Conservation (phyloP, 2,113 vertebrate genomes). For the Platycercus adscitus region DNA sequence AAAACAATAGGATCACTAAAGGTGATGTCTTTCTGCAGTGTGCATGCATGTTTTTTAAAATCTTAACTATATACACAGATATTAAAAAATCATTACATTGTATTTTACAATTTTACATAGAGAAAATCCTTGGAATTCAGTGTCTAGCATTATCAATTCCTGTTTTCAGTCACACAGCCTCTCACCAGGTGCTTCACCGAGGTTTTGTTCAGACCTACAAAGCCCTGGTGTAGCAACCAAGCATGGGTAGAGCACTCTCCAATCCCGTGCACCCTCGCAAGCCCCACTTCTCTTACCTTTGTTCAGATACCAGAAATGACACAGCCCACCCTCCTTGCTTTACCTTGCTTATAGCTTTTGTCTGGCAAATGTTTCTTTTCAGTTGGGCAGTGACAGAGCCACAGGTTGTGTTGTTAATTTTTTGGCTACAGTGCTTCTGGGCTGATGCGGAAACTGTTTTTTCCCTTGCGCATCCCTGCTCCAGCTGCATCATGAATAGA, state of each 20-base stretch:
- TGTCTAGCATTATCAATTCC: neutral
- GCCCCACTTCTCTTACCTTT: neutral
- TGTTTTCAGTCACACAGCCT: neutral
- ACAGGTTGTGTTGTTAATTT: neutral
- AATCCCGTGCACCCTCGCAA: neutral
- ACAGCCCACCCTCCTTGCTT: neutral
- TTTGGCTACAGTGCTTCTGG: neutral
- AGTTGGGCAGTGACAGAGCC: neutral
- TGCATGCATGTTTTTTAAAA: neutral
- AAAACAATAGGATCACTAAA: neutral
- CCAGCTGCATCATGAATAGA: neutral
- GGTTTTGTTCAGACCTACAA: neutral
- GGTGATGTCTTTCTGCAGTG: neutral
- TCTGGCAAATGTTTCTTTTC: neutral
- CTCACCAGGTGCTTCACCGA: neutral
- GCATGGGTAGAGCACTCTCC: neutral
- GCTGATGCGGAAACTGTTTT: neutral
- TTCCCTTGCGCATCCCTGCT: rapidly evolving
- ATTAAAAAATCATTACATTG: neutral
- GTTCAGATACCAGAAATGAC: neutral
- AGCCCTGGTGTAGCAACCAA: neutral
- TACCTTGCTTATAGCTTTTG: neutral
- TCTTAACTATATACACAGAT: neutral
- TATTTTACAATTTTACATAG: neutral
- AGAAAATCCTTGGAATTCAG: neutral